Evolutionary conservation across 2,888 invertebrate species (phyloP), one percentile per base, ranked within the genome.

Genomic region (Pyralis farinalis): DNA sequence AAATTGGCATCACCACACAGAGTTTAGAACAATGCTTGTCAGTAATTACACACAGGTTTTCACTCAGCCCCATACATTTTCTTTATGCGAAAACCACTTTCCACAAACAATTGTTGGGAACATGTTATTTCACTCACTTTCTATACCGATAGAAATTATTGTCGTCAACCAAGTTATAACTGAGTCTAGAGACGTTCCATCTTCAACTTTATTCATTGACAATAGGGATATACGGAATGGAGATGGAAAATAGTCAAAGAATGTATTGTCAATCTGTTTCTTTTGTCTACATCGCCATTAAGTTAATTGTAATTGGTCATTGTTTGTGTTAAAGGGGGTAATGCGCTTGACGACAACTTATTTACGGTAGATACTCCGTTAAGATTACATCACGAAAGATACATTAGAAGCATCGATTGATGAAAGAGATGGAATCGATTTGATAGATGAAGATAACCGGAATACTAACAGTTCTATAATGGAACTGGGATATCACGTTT

Each of bases 201-300:
- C 22, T 10, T 37, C 8, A 29, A 21, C 44, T 36, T 22, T 47
- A 34, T 6, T 12, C 10, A 28, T 11, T 34, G 10, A 40, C 22
- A 33, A 29, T 42, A 40, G 40, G 37, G 31, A 12, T 40, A 31
- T 37, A 46, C 43, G 43, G 46, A 53, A 43, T 29, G 21, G 34
- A 38, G 38, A 42, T 40, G 30, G 11, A 34, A 25, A 32, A 36
- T 58, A 47, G 55, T 42, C 35, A 43, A 40, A 28, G 10, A 39
- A 41, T 40, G 47, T 55, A 72, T 71, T 65, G 69, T 60, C 63
- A 59, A 63, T 68, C 59, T 60, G 58, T 66, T 71, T 71, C 73
- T 76, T 73, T 65, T 66, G 64, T 64, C 58, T 49, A 58, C 47
- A 36, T 46, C 47, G 37, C 56, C 55, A 60, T 64, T 68, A 64